Conservation (phyloP, 2,888 invertebrate species). For the Pardosa pseudoannulata region DNA sequence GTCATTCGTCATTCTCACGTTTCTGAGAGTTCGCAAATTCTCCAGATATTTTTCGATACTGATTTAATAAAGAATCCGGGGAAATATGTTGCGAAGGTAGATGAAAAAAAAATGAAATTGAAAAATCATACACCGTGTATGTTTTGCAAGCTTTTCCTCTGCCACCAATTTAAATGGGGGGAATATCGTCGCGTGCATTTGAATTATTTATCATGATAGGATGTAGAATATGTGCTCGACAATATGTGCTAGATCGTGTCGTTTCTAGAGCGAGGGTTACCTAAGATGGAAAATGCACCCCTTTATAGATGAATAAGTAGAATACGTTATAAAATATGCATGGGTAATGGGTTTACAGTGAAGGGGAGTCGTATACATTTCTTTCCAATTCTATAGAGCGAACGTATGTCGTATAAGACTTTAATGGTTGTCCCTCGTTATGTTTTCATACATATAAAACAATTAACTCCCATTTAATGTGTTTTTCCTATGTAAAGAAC, state of each 20-base stretch:
- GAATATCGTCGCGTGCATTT: neutral
- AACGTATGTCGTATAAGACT: neutral
- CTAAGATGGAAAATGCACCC: neutral
- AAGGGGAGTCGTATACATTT: neutral
- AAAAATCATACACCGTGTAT: constrained; percentile 19
- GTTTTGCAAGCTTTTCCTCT: neutral
- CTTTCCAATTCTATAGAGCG: too few species aligned
- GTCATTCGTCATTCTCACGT: constrained; percentile 2
- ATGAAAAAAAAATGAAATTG: neutral
- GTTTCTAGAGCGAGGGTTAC: neutral
- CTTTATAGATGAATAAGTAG: neutral
- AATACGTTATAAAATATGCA: constrained; percentile 23
- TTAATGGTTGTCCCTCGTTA: too few species aligned
- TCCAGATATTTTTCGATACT: constrained; percentile 1
- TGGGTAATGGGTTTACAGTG: neutral
- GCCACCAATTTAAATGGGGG: constrained; percentile 38
- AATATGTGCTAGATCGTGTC: constrained; percentile 3
- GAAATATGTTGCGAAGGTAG: constrained; percentile 11
- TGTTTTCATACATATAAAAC: too few species aligned
- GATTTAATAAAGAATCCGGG: constrained; percentile 56
- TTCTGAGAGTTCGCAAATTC: neutral
- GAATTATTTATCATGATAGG: constrained; percentile 41
- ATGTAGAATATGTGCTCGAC: neutral
- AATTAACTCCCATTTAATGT: too few species aligned
- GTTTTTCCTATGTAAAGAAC: too few species aligned